Evolutionary conservation across 2,113 vertebrate species (phyloP).

Genomic region (Triplophysa tibetana): DNA sequence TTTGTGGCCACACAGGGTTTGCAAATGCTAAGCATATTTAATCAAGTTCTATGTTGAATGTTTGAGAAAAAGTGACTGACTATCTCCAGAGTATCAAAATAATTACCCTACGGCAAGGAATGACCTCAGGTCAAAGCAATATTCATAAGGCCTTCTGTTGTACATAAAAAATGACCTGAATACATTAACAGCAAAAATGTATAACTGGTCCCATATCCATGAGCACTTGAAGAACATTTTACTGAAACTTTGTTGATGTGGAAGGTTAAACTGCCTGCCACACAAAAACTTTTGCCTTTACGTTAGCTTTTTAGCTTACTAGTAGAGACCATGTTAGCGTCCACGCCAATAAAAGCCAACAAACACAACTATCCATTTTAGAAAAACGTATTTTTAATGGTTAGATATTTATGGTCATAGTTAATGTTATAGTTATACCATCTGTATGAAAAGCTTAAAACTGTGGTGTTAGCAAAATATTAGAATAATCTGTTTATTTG

Average conservation of each 20-base stretch:
- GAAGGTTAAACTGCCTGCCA: constrained; percentile 28
- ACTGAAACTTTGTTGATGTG: constrained; percentile 17
- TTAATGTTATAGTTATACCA: too few relatives aligned
- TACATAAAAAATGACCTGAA: constrained; percentile 57
- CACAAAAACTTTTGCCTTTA: background rate
- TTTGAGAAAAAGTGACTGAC: constrained; percentile 18
- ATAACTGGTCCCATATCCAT: constrained; percentile 14
- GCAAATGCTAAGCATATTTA: constrained; percentile 38
- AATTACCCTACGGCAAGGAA: constrained; percentile 46
- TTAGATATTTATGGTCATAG: too few relatives aligned
- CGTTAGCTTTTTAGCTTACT: too few relatives aligned
- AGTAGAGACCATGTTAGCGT: too few relatives aligned
- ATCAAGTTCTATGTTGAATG: constrained; percentile 11
- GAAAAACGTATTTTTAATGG: too few relatives aligned
- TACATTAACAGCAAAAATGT: constrained; percentile 47
- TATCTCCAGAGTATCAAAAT: constrained; percentile 49
- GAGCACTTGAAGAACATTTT: constrained; percentile 11
- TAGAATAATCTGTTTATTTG: too few relatives aligned
- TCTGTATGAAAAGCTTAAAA: too few relatives aligned
- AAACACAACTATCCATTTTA: too few relatives aligned
- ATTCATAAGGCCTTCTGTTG: constrained; percentile 53
- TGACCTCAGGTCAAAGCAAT: constrained; percentile 49
- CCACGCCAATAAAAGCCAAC: too few relatives aligned
- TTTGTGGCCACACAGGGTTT: constrained; percentile 5
- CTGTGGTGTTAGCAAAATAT: too few relatives aligned